Base-by-base conservation (phyloP, 2,113 vertebrate species). In the Semnornis frantzii region DNA sequence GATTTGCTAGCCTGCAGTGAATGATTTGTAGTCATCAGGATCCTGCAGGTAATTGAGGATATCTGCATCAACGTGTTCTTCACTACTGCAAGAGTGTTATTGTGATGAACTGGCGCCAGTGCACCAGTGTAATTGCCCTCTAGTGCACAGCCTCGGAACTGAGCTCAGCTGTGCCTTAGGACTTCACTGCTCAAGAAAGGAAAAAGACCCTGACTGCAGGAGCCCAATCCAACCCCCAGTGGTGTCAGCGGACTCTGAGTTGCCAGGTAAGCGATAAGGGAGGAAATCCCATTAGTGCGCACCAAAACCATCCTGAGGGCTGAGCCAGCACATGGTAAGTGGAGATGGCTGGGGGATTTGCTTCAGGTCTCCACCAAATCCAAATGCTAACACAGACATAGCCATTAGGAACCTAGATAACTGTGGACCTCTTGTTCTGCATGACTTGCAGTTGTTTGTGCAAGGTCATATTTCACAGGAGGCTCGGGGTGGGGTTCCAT, bases 1-100 rank as follows among this genome's bases (percentile, higher is more conserved):
- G 70, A 88, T 96, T 97, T 97, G 75, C 94, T 96, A 96, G 93
- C 97, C 93, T 5, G 88, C 89, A 91, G 96, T 85, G 96, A 95
- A 87, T 95, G 96, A 97, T 97, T 96, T 94, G 75, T 87, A 96
- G 94, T 96, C 91, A 97, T 97, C 96, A 96, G 93, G 64, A 96
- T 95, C 96, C 96, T 96, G 95, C 91, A 94, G 96, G 96, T 97
- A 96, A 94, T 85, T 96, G 96, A 95, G 73, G 91, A 93, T 95
- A 96, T 97, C 94, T 97, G 93, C 94, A 95, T 96, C 73, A 39
- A 74, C 21, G 18, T 91, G 81, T 86, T 94, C 91, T 86, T 69
- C 92, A 66, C 86, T 92, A 82, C 78, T 82, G 89, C 73, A 86
- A 90, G 90, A 89, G 82, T 85, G 87, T 86, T 89, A 80, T 79